Evolutionary conservation across 2,888 invertebrate species (phyloP), one percentile per base, ranked within the genome.

Genomic region (Polyploca ridens): DNA sequence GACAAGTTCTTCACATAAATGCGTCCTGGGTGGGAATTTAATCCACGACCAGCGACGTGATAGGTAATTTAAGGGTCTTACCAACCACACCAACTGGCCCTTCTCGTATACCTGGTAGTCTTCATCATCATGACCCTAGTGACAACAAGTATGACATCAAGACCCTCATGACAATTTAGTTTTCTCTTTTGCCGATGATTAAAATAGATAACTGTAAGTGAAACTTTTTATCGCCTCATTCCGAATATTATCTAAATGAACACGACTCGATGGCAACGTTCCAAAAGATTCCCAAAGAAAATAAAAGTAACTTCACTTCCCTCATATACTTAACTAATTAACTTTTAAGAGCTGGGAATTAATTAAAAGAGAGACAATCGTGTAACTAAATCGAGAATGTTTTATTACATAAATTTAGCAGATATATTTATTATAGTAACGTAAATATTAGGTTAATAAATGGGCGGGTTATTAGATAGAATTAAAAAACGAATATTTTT

Each of bases 271-370:
- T 54, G 54, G 54, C 54, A 19, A 54, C 54, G 16, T 19, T 54
- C 54, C 54, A 54, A 16, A 49, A 54, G 54, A 54, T 54, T 54
- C 19, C 54, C 54, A 19, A 54, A 54, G 54, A 54, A 54, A 54
- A 54, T 54, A 54, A 54, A 49, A 54, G 19, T 54, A 3, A 19
- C 54, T 54, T 10, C 54, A 16, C 54, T 54, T 10, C 54, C 54
- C 54, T 54, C 54, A 54, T 54, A 54, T 54, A 54, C 54, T 54
- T 19, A 19, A 54, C 19, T 54, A 54, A 54, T 54, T 54, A 16
- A 54, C 54, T 19, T 54, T 54, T 54, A 19, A 54, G 54, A 54
- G 54, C 16, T 4, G 19, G 54, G 10, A 54, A 54, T 54, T 54
- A 54, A 54, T 54, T 54, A 54, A 49, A 49, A 54, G 8, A 35